Percentiles rank a stretch among this genome's conserved stretches.
Evolutionary conservation across 2,797 vertebrate species (phyloP).

Genomic region (Enoplosus armatus): DNA sequence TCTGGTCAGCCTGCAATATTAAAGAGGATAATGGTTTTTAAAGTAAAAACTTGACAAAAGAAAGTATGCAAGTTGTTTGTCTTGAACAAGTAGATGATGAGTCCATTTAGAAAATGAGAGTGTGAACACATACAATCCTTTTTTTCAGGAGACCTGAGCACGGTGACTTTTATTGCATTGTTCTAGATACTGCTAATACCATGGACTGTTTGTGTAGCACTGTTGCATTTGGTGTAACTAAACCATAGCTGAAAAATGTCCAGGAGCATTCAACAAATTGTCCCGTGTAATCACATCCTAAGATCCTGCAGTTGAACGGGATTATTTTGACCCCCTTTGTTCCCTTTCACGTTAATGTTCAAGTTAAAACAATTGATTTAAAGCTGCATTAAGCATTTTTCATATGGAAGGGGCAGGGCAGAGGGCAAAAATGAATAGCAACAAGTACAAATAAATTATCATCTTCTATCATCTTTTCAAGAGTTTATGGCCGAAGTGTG

Average conservation of each 20-base stretch:
- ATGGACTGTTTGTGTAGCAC: neutral
- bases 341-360: conserved; percentile 3
- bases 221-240: neutral
- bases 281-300: neutral
- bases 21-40: conserved; percentile 14
- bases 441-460: neutral
- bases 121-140: neutral
- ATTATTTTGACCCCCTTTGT: neutral
- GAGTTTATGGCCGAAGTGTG: conserved; percentile 6
- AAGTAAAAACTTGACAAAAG: neutral
- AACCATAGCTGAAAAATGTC: neutral
- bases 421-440: conserved; percentile 14
- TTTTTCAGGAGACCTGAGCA: neutral
- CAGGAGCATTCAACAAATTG: neutral
- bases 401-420: neutral
- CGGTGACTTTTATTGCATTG: neutral
- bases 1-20: neutral
- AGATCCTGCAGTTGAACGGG: neutral
- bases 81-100: conserved; percentile 7
- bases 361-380: conserved; percentile 14
- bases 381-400: neutral
- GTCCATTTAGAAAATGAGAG: neutral
- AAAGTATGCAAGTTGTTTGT: neutral
- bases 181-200: neutral
- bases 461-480: conserved; percentile 12